phyloP scores from a whole-genome alignment of 2,113 vertebrate genomes.

The Merops nubicus region DNA sequence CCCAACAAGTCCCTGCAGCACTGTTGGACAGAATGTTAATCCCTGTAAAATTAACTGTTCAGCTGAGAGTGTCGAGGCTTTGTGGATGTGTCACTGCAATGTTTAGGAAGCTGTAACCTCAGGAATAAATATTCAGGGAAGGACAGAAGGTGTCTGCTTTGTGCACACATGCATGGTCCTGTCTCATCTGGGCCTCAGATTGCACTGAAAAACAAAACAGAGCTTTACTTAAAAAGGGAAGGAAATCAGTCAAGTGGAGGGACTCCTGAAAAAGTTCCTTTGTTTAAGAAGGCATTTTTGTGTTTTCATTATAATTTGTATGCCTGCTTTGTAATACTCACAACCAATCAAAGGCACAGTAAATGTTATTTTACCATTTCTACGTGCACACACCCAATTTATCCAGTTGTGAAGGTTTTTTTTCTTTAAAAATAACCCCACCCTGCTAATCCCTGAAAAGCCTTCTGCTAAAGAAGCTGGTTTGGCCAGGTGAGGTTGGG shows the following conservation, averaged over 20 bases:
- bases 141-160: not conserved
- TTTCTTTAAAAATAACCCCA: not conserved
- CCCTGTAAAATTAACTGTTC: not conserved
- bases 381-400: accelerated
- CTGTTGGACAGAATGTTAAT: not conserved
- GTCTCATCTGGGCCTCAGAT: not conserved
- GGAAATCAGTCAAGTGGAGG: not conserved
- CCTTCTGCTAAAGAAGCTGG: not conserved
- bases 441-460: not conserved
- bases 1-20: not conserved
- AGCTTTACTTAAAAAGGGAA: not conserved
- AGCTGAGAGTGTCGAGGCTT: not conserved
- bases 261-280: not conserved
- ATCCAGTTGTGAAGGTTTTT: not conserved
- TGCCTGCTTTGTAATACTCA: not conserved
- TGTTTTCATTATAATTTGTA: not conserved
- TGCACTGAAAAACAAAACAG: not conserved
- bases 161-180: not conserved
- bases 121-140: not conserved
- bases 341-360: not conserved
- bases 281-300: not conserved
- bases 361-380: not conserved
- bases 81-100: not conserved
- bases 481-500: not conserved
- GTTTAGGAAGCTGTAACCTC: not conserved